Conservation (phyloP, 2,797 vertebrate species). For the Zalophus californianus region DNA sequence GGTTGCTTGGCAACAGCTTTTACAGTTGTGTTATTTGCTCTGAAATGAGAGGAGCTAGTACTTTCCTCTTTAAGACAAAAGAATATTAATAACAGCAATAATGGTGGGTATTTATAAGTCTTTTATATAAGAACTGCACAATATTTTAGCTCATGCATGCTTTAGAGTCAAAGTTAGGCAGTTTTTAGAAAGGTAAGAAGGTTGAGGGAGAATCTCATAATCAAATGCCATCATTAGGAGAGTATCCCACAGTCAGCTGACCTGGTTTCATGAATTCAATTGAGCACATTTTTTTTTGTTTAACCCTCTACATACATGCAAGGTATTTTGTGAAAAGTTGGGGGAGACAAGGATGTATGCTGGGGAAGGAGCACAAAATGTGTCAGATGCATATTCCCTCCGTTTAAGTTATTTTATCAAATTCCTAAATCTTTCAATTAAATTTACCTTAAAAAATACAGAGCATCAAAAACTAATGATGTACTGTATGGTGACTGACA, state of each 20-base stretch:
- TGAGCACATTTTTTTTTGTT: background rate
- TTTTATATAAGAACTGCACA: constrained; percentile 44
- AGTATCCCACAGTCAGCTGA: background rate
- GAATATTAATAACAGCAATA: constrained; percentile 79
- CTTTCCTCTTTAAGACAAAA: constrained; percentile 88
- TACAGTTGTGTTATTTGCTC: constrained; percentile 88
- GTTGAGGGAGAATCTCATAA: background rate
- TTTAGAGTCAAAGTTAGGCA: constrained; percentile 12
- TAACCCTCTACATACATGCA: background rate
- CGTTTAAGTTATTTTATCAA: background rate
- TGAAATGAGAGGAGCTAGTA: constrained; percentile 85
- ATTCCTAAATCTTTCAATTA: background rate
- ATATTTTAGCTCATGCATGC: constrained; percentile 63
- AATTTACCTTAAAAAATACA: background rate
- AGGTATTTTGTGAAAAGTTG: background rate
- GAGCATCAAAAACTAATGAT: no score
- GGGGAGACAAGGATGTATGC: background rate
- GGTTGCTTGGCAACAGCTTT: constrained; percentile 89
- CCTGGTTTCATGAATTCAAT: background rate
- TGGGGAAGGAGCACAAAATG: background rate
- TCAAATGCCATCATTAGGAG: background rate
- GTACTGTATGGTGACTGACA: no score
- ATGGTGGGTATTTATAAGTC: constrained; percentile 72
- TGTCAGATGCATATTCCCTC: background rate
- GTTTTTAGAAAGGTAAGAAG: constrained; percentile 35